A percentile compares a stretch with the other conserved stretches of the same genome.
Conservation (phyloP, 2,797 vertebrate species). For the Stomatorhinus walkeri region DNA sequence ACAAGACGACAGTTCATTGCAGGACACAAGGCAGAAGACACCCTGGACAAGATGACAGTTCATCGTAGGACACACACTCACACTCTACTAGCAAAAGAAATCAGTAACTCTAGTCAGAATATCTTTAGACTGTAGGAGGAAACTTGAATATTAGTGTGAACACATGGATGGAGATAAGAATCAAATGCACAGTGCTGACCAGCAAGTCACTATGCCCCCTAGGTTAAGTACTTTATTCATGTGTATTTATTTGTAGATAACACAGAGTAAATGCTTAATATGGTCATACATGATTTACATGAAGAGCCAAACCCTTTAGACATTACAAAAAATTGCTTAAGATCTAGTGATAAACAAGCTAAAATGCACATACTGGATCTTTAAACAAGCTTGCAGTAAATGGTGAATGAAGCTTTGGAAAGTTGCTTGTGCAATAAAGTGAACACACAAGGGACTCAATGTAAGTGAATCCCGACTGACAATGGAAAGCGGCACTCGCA, state of each 20-base stretch:
- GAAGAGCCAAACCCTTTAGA: background rate
- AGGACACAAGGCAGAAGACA: background rate
- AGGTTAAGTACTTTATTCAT: background rate
- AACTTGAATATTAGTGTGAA: background rate
- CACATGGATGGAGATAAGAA: background rate
- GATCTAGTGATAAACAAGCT: background rate
- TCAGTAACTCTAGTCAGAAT: background rate
- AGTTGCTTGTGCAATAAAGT: conserved; percentile 8
- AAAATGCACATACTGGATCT: background rate
- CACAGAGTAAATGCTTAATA: background rate
- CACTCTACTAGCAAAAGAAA: background rate
- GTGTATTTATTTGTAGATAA: background rate
- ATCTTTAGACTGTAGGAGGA: background rate
- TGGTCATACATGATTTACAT: background rate
- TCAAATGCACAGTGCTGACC: background rate
- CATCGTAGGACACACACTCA: background rate
- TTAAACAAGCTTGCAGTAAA: background rate
- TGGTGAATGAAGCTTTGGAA: background rate
- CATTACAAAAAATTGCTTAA: background rate
- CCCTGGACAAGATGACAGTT: background rate
- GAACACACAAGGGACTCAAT: background rate
- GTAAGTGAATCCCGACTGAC: conserved; percentile 33
- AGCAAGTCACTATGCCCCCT: background rate
- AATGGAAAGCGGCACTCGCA: conserved; percentile 30
- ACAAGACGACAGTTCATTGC: background rate